A percentile compares a stretch with the other conserved stretches of the same genome.
Evolutionary conservation across 2,113 vertebrate species (phyloP).

Genomic region (Ochotona princeps): DNA sequence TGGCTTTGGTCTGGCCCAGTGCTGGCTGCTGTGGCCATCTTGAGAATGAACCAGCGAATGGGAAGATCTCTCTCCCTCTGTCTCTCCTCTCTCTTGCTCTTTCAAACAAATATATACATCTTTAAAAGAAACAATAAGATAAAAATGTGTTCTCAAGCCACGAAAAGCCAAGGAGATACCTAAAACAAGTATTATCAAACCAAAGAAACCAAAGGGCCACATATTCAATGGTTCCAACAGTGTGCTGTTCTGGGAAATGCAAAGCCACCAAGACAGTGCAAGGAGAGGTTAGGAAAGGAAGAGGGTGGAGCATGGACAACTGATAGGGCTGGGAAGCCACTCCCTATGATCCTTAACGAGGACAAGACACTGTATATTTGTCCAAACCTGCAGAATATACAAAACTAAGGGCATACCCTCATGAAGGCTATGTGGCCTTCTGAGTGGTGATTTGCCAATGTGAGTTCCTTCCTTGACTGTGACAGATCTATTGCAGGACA

Average conservation of each 20-base stretch:
- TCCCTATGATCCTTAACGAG: not conserved
- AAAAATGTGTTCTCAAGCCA: not conserved
- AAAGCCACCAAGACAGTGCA: not conserved
- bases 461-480: not conserved
- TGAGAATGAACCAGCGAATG: too few species aligned
- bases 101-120: too few species aligned
- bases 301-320: not conserved
- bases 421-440: not conserved
- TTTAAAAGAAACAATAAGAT: too few species aligned
- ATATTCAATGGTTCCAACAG: not conserved
- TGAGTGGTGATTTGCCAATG: not conserved
- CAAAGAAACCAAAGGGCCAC: not conserved
- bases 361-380: not conserved
- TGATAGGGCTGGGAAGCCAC: not conserved
- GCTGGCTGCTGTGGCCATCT: too few species aligned
- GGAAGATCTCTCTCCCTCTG: too few species aligned
- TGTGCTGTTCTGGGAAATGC: not conserved
- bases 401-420: not conserved
- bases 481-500: not conserved
- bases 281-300: not conserved
- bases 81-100: too few species aligned
- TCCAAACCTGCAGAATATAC: not conserved
- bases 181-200: not conserved
- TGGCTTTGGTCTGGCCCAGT: too few species aligned
- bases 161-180: not conserved